Conservation (phyloP, 2,797 vertebrate species). For the Molossus molossus region DNA sequence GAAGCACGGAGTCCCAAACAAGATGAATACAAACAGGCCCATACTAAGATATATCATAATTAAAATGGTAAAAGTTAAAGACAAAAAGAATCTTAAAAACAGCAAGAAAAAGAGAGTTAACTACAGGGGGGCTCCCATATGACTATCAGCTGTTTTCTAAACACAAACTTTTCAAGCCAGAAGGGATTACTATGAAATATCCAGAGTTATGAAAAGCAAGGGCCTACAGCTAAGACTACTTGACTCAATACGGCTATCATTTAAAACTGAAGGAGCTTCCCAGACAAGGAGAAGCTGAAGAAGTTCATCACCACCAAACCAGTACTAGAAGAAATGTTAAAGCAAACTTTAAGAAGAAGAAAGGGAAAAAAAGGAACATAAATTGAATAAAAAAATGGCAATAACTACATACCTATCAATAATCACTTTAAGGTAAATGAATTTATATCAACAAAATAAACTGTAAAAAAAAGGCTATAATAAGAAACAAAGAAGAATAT, state of each 20-base stretch:
- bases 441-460: not conserved
- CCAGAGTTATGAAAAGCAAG: not conserved
- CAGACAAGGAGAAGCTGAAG: not conserved
- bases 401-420: not conserved
- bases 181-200: not conserved
- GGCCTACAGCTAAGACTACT: not conserved
- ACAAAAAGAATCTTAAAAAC: not conserved
- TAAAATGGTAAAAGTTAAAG: not conserved
- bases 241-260: not conserved
- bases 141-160: not conserved
- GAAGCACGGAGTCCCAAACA: not conserved
- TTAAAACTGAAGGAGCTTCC: not conserved
- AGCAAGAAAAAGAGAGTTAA: not conserved
- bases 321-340: too few species aligned
- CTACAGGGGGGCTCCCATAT: not conserved
- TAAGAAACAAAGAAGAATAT: not conserved
- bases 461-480: not conserved
- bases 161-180: not conserved
- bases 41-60: not conserved
- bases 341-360: too few species aligned
- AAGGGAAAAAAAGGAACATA: not conserved
- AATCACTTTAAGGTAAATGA: not conserved
- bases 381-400: not conserved
- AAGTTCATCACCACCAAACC: too few species aligned
- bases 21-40: not conserved